Evolutionary conservation across 2,888 invertebrate genomes (phyloP).

Genomic region (Linnaemya tessellans): DNA sequence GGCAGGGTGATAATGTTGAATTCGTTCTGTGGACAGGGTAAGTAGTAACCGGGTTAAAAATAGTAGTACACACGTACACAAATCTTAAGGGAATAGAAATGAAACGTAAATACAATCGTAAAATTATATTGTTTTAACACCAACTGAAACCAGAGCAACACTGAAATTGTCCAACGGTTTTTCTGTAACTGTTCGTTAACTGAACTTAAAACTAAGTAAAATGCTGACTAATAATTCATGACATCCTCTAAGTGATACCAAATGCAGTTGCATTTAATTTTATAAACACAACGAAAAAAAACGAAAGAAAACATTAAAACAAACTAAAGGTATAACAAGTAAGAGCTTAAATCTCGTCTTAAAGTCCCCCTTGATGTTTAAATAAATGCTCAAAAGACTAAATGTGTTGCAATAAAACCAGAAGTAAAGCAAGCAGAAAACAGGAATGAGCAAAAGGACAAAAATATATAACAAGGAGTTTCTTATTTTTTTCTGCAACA

Average conservation of each 20-base stretch:
- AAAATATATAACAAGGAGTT: slow-evolving; percentile 49
- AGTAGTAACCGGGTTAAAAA: slow-evolving; percentile 78
- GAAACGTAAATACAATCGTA: slow-evolving; percentile 14
- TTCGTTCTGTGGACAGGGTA: slow-evolving; percentile 98
- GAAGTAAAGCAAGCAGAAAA: slow-evolving; percentile 11
- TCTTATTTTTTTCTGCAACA: background rate
- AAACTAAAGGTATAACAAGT: background rate
- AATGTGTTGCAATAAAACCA: slow-evolving; percentile 36
- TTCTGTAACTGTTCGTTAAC: slow-evolving; percentile 39
- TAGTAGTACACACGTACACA: too few relatives aligned
- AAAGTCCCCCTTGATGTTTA: slow-evolving; percentile 54
- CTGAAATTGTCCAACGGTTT: slow-evolving; percentile 15
- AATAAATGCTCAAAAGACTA: slow-evolving; percentile 40
- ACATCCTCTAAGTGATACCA: slow-evolving; percentile 52
- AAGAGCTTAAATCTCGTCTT: slow-evolving; percentile 46
- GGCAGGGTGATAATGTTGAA: slow-evolving; percentile 93
- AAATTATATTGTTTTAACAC: slow-evolving; percentile 48
- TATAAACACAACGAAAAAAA: slow-evolving; percentile 19
- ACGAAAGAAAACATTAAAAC: background rate
- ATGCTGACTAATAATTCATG: slow-evolving; percentile 68
- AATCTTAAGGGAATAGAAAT: background rate
- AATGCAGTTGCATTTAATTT: slow-evolving; percentile 68
- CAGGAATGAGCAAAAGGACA: slow-evolving; percentile 39
- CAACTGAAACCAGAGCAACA: slow-evolving; percentile 5
- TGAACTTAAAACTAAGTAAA: slow-evolving; percentile 46